Evolutionary conservation across 2,888 invertebrate species (phyloP).

Genomic region (Nowickia ferox): DNA sequence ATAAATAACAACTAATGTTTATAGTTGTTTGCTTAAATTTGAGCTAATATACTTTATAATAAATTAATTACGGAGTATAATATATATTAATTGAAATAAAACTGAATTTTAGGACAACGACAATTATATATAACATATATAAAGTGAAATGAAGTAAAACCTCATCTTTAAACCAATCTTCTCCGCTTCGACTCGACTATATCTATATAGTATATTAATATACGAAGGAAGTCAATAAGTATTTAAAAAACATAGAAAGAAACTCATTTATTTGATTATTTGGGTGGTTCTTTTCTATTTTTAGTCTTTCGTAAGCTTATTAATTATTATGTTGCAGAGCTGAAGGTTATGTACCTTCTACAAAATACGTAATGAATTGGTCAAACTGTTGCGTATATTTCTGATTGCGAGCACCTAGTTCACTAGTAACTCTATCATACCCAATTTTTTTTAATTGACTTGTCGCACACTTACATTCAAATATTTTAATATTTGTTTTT

Average conservation of each 20-base stretch:
- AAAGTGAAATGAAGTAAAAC: constrained; percentile 30
- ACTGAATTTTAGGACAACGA: constrained; percentile 68
- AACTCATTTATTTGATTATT: neutral
- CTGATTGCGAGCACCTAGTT: too few species aligned
- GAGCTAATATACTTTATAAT: constrained; percentile 56
- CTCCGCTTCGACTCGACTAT: constrained; percentile 3
- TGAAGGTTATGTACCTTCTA: neutral
- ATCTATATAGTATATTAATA: neutral
- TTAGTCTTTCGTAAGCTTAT: too few species aligned
- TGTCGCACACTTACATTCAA: too few species aligned
- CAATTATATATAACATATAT: constrained; percentile 52
- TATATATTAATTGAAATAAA: constrained; percentile 46
- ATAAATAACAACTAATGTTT: constrained; percentile 38
- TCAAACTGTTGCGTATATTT: too few species aligned
- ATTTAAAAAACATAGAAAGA: neutral
- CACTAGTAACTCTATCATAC: too few species aligned
- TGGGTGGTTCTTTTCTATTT: neutral
- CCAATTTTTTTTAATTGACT: too few species aligned
- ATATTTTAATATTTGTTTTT: too few species aligned
- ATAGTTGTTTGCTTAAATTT: constrained; percentile 70
- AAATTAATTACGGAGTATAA: constrained; percentile 37
- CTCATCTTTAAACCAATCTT: neutral
- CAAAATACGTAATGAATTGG: too few species aligned
- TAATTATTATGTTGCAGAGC: neutral
- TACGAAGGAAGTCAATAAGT: neutral